Percentiles rank a stretch among this genome's conserved stretches.
phyloP scores from a whole-genome alignment of 2,888 invertebrate genomes.

The Allophyes oxyacanthae region DNA sequence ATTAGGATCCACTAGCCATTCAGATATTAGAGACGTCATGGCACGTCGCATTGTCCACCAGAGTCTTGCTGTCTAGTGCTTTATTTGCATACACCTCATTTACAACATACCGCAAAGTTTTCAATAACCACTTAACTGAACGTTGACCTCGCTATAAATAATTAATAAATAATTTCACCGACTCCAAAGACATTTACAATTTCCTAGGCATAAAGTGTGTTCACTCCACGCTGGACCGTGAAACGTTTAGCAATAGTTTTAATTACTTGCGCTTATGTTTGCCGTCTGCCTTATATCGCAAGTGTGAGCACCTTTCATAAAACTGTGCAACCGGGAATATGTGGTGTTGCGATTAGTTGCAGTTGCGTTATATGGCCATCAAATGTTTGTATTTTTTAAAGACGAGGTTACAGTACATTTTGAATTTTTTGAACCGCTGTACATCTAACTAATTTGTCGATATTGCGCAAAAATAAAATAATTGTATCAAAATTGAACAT shows the following conservation, averaged over 20 bases:
- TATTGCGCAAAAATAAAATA: too few species aligned
- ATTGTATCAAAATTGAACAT: too few species aligned
- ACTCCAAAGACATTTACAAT: conserved; percentile 34
- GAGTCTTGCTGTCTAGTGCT: too few species aligned
- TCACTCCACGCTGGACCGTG: conserved; percentile 62
- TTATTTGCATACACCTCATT: conserved; percentile 3
- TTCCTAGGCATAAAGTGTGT: conserved; percentile 49
- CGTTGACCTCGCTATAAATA: conserved; percentile 15
- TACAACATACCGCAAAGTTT: conserved; percentile 17
- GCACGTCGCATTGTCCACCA: too few species aligned
- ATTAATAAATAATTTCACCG: conserved; percentile 36
- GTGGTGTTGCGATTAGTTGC: conserved; percentile 7
- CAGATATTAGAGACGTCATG: background rate
- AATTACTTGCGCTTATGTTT: conserved; percentile 45
- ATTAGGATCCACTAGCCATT: background rate
- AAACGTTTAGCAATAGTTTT: conserved; percentile 71
- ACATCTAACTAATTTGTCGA: too few species aligned
- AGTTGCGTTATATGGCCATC: conserved; percentile 5
- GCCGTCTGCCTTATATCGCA: conserved; percentile 46
- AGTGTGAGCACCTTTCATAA: conserved; percentile 50
- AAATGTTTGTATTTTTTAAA: conserved; percentile 16
- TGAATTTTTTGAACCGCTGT: too few species aligned
- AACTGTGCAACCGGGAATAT: conserved; percentile 28
- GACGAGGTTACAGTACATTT: too few species aligned
- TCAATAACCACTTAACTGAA: conserved; percentile 31